phyloP scores from a whole-genome alignment of 2,888 invertebrate genomes.

The Zhuqinia jingwanae region DNA sequence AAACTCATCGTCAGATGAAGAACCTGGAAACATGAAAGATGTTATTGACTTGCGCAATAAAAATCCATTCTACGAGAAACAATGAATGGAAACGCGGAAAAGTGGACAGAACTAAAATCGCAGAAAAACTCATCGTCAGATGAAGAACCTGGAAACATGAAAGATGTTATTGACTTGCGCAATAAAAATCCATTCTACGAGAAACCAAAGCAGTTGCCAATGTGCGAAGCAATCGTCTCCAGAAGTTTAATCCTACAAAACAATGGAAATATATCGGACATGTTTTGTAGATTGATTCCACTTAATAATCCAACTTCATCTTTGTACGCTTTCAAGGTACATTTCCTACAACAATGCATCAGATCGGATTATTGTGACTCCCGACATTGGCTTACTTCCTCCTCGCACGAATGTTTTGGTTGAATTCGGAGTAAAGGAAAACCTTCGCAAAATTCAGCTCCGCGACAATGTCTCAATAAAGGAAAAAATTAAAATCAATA shows the following conservation, averaged over 20 bases:
- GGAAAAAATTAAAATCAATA: background rate
- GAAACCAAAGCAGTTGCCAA: no score
- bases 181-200: no score
- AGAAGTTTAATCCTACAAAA: background rate
- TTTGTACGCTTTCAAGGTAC: constrained; percentile 26
- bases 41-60: no score
- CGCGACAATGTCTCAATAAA: no score
- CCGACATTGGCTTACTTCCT: background rate
- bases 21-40: no score
- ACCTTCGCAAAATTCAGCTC: no score
- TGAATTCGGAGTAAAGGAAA: background rate
- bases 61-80: no score
- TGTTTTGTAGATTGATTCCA: background rate
- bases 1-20: background rate
- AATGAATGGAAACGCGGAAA: background rate
- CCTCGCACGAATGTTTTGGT: background rate
- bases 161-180: no score
- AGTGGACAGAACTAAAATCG: no score
- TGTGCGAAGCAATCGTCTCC: background rate
- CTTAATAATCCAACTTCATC: background rate
- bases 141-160: no score
- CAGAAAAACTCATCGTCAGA: background rate
- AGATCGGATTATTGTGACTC: background rate
- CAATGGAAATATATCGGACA: no score
- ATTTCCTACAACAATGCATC: background rate